Base-by-base conservation (phyloP, 2,888 invertebrate genomes). In the Cylloceria caligata region DNA sequence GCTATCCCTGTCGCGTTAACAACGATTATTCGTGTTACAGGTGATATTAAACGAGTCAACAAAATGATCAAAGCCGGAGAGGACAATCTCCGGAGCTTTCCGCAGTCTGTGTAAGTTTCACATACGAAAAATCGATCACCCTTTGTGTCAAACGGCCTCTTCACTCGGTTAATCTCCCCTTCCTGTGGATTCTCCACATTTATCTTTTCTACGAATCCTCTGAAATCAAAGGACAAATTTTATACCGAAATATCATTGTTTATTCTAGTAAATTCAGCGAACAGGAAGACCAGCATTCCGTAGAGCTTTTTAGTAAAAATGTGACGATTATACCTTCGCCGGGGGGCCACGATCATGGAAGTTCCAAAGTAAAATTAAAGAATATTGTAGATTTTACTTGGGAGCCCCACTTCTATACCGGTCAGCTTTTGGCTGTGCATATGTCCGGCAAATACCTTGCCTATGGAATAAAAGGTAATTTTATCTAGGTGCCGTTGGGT, bases 311-410 rank as follows among this genome's bases (percentile, higher is more conserved):
- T 86, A 93, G 95, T 62, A 93, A 94, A 47, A 95, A 96, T 89
- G 96, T 97, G 16, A 94, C 95, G 74, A 94, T 97, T 36, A 94
- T 95, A 76, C 96, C 96, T 39, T 96, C 95, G 75, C 94, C 95
- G 6, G 96, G 96, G 11, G 95, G 94, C 72, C 97, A 96, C 89
- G 95, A 95, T 88, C 96, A 96, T 89, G 97, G 97, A 57, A 97
- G 97, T 91, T 98, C 97, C 0, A 97, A 98, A 93, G 97, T 99
- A 30, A 98, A 98, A 91, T 95, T 98, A 57, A 97, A 96, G 89
- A 97, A 97, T 92, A 95, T 98, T 64, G 98, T 98, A 24, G 98
- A 98, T 90, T 98, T 97, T 92, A 97, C 96, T 86, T 99, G 99
- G 99, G 98, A 98, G 91, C 95, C 96, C 60, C 96, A 96, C 88